Base-by-base conservation (phyloP, 2,797 vertebrate genomes). In the Tenualosa thibaudeaui region DNA sequence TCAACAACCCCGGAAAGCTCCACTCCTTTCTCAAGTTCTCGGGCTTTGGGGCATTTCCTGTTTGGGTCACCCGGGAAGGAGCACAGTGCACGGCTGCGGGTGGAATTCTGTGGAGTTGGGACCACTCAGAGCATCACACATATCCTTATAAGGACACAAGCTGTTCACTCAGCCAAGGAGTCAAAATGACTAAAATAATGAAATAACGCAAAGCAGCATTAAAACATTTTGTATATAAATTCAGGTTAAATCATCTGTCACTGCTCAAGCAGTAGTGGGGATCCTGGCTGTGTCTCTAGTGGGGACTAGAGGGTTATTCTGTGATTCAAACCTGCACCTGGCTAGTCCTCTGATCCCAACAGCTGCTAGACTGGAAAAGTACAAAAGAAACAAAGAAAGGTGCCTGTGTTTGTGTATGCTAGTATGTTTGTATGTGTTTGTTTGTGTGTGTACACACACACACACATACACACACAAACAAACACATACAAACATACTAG, bases 21-120 rank as follows among this genome's bases (percentile, higher is more conserved):
- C 68, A 75, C 68, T 75, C 68, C 68, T 75, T 81, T 84, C 85
- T 86, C 60, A 81, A 83, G 50, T 84, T n/a, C 43, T 50, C 43
- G 83, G n/a, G 17, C 31, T 75, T 75, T 31, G 0, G 17, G 81
- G 82, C 83, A 85, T 85, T 89, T 89, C 86, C 89, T 90, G 90
- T 89, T 88, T 88, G 75, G n/a, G 56, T 87, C 78, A 86, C 81
- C 65, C 56, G 86, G 46, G 81, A 75, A 19, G 37, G 10, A 40
- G 37, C 31, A 6, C 22, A 3, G 56, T 7, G 19, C 68, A 75
- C 68, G 31, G 68, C 68, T 19, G 24, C n/a, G 62, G 12, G 62
- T 68, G 24, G 62, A 75, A 37, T 37, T 13, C 68, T 43, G 68
- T 40, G 68, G 37, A 75, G 68, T 19, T 3, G 31, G 13, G 68